Base-by-base conservation (phyloP, 1,140 invertebrate genomes). In the Drosophila melanica region DNA sequence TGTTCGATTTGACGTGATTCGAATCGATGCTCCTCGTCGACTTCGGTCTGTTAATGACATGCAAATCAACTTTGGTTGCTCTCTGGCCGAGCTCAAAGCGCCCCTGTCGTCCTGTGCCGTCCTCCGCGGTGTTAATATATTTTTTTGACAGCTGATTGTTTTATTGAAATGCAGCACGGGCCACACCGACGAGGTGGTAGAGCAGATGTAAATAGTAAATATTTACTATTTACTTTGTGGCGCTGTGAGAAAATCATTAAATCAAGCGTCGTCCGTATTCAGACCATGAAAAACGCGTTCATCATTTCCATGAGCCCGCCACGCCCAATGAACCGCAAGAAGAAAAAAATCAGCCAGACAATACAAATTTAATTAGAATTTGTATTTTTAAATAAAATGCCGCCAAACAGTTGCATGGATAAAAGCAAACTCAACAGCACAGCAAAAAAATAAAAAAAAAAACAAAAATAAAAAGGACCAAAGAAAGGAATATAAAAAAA, bases 21-120 rank as follows among this genome's bases (percentile, higher is more conserved):
- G 57, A 50, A 27, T 62, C 30, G 23, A 27, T 27, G 23, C 23
- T 1, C 3, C 23, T 27, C 23, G 23, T 67, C 60, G 74, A 51
- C 58, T 35, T 58, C 50, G 54, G 64, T 41, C 57, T 81, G 82
- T 68, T 86, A 86, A 81, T 86, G 81, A 81, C 82, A 86, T 87
- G 81, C 78, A 86, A 81, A 87, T 86, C 81, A 87, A 86, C 63
- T 78, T 75, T 68, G 82, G 82, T 87, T 82, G 82, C 81, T 65
- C 39, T 60, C 23, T 39, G 65, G 27, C 42, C 44, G 18, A 58
- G 59, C 54, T 30, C 59, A 23, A 14, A 8, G 11, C 20, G 30
- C 42, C 74, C 48, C 8, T 35, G 14, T 53, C 1, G 47, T 30
- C 23, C 47, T 30, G 7, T 14, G 6, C 41, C 5, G 16, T n/a